phyloP scores from a whole-genome alignment of 2,888 invertebrate genomes.

The Morinoia aosen region DNA sequence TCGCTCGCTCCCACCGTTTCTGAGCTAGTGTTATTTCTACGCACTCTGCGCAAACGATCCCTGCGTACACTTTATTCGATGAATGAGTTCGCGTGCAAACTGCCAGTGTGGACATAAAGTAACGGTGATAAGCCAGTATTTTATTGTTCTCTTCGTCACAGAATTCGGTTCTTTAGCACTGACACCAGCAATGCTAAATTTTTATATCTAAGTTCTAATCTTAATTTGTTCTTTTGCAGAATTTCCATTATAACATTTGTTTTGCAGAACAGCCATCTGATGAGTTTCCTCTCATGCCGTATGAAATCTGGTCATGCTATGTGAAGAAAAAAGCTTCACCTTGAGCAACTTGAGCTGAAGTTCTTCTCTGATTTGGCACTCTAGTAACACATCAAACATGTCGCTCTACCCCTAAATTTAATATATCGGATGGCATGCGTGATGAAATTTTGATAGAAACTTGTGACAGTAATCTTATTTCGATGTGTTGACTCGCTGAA shows the following conservation, averaged over 20 bases:
- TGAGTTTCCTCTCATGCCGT: background rate
- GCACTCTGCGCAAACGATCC: background rate
- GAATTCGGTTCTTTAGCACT: background rate
- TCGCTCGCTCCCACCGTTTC: background rate
- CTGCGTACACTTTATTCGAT: background rate
- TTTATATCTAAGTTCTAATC: background rate
- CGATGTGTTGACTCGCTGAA: background rate
- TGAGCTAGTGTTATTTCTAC: conserved; percentile 23
- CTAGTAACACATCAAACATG: background rate
- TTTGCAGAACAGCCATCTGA: background rate
- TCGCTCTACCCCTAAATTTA: background rate
- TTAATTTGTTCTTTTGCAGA: background rate
- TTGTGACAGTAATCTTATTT: background rate
- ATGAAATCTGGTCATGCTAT: background rate
- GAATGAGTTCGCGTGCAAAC: conserved; percentile 10
- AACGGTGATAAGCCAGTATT: background rate
- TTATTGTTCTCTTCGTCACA: background rate
- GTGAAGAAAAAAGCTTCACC: background rate
- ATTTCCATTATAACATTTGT: background rate
- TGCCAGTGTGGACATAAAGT: background rate
- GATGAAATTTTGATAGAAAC: background rate
- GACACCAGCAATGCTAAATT: background rate
- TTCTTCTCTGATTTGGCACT: background rate
- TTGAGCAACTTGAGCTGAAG: background rate
- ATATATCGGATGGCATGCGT: background rate